Evolutionary conservation across 2,797 vertebrate species (phyloP).

Genomic region (Microctenopoma stevenorrisi): DNA sequence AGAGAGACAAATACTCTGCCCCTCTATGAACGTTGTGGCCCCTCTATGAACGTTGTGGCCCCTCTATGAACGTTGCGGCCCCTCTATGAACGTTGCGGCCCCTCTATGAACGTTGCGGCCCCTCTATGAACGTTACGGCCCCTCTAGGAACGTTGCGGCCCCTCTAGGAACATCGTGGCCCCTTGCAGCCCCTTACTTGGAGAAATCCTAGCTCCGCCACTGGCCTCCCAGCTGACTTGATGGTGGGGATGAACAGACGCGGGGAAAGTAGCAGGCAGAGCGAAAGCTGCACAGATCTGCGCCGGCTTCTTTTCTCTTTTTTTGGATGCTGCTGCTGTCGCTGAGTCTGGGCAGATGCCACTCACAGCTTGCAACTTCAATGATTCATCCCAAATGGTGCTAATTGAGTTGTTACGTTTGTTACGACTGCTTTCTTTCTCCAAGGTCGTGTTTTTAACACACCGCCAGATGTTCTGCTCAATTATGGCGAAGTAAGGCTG

Average conservation of each 20-base stretch:
- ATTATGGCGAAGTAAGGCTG: constrained; percentile 17
- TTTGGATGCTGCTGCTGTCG: constrained; percentile 12
- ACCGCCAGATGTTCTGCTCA: constrained; percentile 29
- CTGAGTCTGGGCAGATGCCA: constrained; percentile 32
- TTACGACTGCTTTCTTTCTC: constrained; percentile 9
- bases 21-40: too few relatives aligned
- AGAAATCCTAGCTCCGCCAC: background rate
- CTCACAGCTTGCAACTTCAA: constrained; percentile 17
- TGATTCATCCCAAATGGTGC: constrained; percentile 20
- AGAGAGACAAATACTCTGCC: too few relatives aligned
- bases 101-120: too few relatives aligned
- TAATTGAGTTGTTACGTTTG: constrained; percentile 19
- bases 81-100: too few relatives aligned
- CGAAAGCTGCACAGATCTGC: constrained; percentile 2
- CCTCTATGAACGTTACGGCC: too few relatives aligned
- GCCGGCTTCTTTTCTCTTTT: background rate
- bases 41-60: too few relatives aligned
- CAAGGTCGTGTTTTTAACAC: constrained; percentile 15
- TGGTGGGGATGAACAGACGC: constrained; percentile 51
- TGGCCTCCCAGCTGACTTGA: constrained; percentile 52
- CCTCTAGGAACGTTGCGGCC: too few relatives aligned
- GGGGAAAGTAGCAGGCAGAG: constrained; percentile 49
- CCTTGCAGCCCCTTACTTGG: too few relatives aligned
- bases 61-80: too few relatives aligned
- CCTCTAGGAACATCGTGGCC: too few relatives aligned